A percentile compares a stretch with the other conserved stretches of the same genome.
Evolutionary conservation across 2,113 vertebrate genomes (phyloP).

Genomic region (Proteles cristata): DNA sequence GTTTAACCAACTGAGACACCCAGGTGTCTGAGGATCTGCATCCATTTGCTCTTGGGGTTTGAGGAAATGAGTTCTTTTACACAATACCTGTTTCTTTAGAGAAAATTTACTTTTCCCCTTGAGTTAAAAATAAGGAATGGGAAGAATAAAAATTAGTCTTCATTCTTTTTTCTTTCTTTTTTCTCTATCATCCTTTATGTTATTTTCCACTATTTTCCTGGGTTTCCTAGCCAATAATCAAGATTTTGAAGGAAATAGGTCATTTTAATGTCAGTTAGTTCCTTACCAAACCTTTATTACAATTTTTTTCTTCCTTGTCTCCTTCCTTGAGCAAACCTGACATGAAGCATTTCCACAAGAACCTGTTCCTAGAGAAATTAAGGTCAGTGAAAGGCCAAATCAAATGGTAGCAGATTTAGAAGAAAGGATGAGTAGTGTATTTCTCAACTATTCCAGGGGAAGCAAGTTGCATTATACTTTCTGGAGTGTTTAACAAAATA

Average conservation of each 20-base stretch:
- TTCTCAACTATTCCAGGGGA: constrained; percentile 14
- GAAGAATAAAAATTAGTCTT: neutral
- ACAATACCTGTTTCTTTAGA: neutral
- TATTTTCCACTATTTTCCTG: constrained; percentile 8
- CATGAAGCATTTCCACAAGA: constrained; percentile 60
- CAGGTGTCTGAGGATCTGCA: neutral
- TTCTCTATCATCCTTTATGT: neutral
- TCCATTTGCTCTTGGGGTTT: neutral
- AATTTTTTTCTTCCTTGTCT: constrained; percentile 10
- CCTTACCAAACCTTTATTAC: constrained; percentile 31
- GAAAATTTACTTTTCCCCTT: neutral
- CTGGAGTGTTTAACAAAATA: neutral
- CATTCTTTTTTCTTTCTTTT: neutral
- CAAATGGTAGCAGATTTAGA: constrained; percentile 6
- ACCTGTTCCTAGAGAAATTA: constrained; percentile 62
- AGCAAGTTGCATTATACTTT: neutral
- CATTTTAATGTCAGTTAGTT: constrained; percentile 58
- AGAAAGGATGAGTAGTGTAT: constrained; percentile 42
- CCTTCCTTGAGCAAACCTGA: constrained; percentile 49
- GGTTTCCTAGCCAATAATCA: neutral
- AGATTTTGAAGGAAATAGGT: constrained; percentile 52
- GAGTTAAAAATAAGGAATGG: neutral
- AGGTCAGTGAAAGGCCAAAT: constrained; percentile 65
- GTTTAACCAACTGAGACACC: no score
- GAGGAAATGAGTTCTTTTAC: neutral